Base-by-base conservation (phyloP, 2,888 invertebrate species). In the Andrena marginata region DNA sequence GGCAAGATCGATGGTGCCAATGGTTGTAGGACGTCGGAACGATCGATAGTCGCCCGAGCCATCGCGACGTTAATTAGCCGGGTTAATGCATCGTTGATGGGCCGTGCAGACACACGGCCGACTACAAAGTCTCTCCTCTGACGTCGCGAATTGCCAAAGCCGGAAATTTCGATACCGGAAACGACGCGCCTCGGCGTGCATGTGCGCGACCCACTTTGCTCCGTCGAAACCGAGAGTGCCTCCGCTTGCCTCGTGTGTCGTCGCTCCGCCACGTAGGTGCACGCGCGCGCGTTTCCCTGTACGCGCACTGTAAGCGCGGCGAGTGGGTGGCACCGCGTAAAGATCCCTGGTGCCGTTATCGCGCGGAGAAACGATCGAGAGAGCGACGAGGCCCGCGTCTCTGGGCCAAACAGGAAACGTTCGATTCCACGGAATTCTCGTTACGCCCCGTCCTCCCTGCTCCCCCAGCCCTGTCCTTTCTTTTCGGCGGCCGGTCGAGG, bases 111-210 rank as follows among this genome's bases (percentile, higher is more conserved):
- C 54, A n/a, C 42, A 33, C 63, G 42, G 59, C 31, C 23, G 13
- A 56, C 31, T 48, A 54, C 29, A 29, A 48, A 56, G 71, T 23
- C 20, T 20, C 56, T 26, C 68, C 67, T 71, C 77, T 75, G 77
- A 84, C 87, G 69, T 86, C 86, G 90, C 78, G 74, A 88, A 90
- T 90, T 89, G 89, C 85, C 85, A 90, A 87, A 92, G 89, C 91
- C 92, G 92, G 92, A 92, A 92, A 92, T 93, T 91, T 92, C 92
- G 93, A 91, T 93, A 91, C 89, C 91, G 92, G 93, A 93, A 93
- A 87, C 90, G 88, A 84, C 35, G 26, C 65, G 67, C 16, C 26
- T 23, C 70, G 77, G 73, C 84, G 80, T 81, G 71, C 80, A 71
- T 89, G 91, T 86, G 85, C 82, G 88, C 91, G 92, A 92, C 92